phyloP scores from a whole-genome alignment of 2,888 invertebrate genomes.

The Agapostemon virescens region DNA sequence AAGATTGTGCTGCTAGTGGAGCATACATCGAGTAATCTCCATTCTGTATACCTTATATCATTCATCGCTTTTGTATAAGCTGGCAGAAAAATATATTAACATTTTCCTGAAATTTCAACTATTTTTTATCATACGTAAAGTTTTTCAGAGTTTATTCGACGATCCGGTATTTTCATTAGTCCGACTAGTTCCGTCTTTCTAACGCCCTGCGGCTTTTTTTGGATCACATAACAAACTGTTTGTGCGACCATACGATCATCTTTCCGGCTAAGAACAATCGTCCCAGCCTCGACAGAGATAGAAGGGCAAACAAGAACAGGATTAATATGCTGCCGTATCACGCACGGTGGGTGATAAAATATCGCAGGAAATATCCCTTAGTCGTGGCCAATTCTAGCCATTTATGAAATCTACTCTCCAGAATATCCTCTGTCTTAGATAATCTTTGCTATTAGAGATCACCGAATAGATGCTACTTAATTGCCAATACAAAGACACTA shows the following conservation, averaged over 20 bases:
- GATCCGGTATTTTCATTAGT: not conserved
- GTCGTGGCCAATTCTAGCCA: constrained; percentile 54
- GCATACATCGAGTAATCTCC: not conserved
- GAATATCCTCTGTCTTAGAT: constrained; percentile 64
- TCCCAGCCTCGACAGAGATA: constrained; percentile 54
- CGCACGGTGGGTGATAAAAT: constrained; percentile 73
- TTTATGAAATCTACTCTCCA: constrained; percentile 63
- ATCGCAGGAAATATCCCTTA: constrained; percentile 67
- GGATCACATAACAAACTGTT: constrained; percentile 70
- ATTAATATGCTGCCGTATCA: constrained; percentile 76
- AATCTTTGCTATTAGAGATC: constrained; percentile 68
- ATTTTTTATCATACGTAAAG: not conserved
- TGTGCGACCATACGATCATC: constrained; percentile 70
- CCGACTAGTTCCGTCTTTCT: not conserved
- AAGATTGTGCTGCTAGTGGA: not conserved
- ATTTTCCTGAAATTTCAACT: not conserved
- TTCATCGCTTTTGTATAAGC: not conserved
- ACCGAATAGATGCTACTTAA: constrained; percentile 44
- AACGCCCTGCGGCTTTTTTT: constrained; percentile 46
- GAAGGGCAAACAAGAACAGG: constrained; percentile 66
- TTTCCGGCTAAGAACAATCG: constrained; percentile 72
- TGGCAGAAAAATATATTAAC: not conserved
- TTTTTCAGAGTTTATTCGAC: not conserved
- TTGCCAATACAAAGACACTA: constrained; percentile 10
- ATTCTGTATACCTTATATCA: too few species aligned